Conservation (phyloP, 2,888 invertebrate species). For the Syrphus vitripennis region DNA sequence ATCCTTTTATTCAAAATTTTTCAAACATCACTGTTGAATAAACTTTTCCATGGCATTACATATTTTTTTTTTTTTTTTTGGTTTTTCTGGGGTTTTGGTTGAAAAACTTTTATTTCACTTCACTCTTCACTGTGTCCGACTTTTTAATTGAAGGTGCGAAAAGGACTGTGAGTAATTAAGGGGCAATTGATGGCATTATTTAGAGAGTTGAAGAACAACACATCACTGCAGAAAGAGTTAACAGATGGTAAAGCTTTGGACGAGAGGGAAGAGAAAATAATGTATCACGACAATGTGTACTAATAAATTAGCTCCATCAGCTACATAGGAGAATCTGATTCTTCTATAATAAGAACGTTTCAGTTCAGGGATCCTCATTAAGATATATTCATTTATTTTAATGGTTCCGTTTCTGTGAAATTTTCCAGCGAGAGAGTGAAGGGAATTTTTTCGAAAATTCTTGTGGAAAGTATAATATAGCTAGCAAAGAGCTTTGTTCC, state of each 20-base stretch:
- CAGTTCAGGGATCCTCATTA: conserved; percentile 36
- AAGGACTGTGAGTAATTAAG: conserved; percentile 62
- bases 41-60: neutral
- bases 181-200: conserved; percentile 54
- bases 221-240: neutral
- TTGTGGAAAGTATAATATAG: neutral
- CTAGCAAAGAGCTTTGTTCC: neutral
- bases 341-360: neutral
- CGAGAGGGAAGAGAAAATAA: neutral
- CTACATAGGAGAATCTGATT: conserved; percentile 31
- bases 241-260: conserved; percentile 11
- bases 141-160: conserved; percentile 70
- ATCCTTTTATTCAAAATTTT: neutral
- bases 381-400: conserved; percentile 63
- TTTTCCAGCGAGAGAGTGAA: neutral
- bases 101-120: conserved; percentile 16
- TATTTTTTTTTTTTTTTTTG: neutral
- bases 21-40: neutral
- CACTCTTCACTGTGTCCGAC: conserved; percentile 1
- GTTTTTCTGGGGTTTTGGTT: neutral
- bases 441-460: neutral
- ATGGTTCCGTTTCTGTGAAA: conserved; percentile 22
- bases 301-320: conserved; percentile 61
- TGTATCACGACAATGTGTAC: conserved; percentile 49
- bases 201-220: conserved; percentile 22